A percentile compares a stretch with the other conserved stretches of the same genome.
phyloP scores from a whole-genome alignment of 2,113 vertebrate genomes.

The Macaca nemestrina region DNA sequence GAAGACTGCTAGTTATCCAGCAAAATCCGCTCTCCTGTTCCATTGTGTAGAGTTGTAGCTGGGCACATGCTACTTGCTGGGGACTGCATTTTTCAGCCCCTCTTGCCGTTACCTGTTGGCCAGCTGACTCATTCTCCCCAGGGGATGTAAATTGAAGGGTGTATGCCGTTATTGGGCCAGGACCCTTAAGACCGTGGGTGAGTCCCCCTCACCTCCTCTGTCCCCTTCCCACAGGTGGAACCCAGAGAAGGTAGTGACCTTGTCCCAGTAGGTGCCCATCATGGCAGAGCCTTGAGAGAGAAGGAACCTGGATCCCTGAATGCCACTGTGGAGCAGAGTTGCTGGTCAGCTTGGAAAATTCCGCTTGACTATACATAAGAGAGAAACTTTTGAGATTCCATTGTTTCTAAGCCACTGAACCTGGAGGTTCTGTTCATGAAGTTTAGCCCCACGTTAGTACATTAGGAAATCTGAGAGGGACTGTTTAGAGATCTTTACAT shows the following conservation, averaged over 20 bases:
- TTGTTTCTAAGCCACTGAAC: background rate
- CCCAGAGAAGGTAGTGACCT: background rate
- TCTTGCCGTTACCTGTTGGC: background rate
- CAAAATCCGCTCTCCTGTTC: background rate
- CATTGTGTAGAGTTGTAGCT: background rate
- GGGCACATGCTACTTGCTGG: rapidly evolving
- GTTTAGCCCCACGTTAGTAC: background rate
- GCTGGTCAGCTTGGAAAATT: background rate
- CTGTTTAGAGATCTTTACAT: background rate
- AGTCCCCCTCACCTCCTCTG: background rate
- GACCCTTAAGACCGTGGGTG: too few relatives aligned
- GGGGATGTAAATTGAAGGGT: background rate
- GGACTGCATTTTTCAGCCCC: background rate
- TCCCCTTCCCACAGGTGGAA: background rate
- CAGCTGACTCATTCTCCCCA: background rate
- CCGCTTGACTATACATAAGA: background rate
- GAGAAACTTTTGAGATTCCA: background rate
- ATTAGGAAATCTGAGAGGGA: background rate
- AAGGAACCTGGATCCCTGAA: background rate
- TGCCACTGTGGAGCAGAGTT: background rate
- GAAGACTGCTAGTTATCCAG: background rate
- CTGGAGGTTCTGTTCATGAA: background rate
- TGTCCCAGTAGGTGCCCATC: rapidly evolving
- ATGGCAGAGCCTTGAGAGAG: rapidly evolving
- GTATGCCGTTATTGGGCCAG: background rate